Evolutionary conservation across 2,888 invertebrate species (phyloP).

Genomic region (Leptopilina drosophilae): DNA sequence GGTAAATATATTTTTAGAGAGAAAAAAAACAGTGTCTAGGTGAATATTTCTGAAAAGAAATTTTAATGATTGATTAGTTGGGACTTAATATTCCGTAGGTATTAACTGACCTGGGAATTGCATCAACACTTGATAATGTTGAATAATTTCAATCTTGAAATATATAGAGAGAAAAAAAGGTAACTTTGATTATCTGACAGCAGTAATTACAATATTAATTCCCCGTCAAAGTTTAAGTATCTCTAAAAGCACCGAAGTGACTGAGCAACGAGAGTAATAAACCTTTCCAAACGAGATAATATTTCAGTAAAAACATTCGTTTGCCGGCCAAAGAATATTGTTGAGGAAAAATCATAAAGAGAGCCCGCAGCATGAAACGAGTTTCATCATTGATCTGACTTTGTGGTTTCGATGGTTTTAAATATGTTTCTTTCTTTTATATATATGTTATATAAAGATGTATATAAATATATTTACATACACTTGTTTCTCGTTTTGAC

Average conservation of each 20-base stretch:
- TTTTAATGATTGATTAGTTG: neutral
- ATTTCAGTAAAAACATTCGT: conserved; percentile 22
- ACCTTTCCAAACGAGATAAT: conserved; percentile 29
- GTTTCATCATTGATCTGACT: conserved; percentile 32
- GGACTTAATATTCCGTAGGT: neutral
- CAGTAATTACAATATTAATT: conserved; percentile 23
- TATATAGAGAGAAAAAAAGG: neutral
- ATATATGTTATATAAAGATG: no score
- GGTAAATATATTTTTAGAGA: neutral
- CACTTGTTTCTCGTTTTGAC: neutral
- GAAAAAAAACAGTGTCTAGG: neutral
- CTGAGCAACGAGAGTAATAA: neutral
- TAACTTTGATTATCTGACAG: conserved; percentile 21
- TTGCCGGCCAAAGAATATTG: neutral
- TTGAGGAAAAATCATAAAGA: conserved; percentile 7
- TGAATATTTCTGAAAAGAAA: neutral
- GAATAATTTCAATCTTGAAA: neutral
- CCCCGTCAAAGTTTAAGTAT: conserved; percentile 8
- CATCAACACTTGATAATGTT: conserved; percentile 7
- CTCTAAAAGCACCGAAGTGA: neutral
- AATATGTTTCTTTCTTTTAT: neutral
- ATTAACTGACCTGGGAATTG: neutral
- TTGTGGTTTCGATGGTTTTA: conserved; percentile 10
- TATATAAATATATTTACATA: neutral
- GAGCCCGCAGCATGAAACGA: conserved; percentile 2